phyloP scores from a whole-genome alignment of 2,888 invertebrate genomes.

The Pediacus dermestoides region DNA sequence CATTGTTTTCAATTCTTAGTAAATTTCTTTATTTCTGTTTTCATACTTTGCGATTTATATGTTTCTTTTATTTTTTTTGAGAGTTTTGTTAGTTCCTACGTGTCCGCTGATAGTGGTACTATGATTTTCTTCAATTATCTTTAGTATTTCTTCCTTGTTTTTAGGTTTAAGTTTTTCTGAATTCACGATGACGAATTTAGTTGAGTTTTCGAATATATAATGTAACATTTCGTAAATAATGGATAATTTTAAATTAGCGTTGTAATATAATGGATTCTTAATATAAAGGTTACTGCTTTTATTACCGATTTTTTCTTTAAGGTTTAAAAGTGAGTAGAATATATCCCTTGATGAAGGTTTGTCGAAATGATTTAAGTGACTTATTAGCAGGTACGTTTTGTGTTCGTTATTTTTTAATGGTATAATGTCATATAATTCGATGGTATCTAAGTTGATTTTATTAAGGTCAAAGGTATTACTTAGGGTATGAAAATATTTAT shows the following conservation, averaged over 20 bases:
- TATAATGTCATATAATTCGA: neutral
- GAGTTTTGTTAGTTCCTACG: neutral
- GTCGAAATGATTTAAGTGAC: neutral
- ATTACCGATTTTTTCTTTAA: neutral
- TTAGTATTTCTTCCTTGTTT: neutral
- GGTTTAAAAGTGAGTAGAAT: slow-evolving; percentile 1
- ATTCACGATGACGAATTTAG: neutral
- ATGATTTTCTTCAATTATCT: neutral
- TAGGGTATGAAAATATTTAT: neutral
- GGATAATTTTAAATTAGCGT: neutral
- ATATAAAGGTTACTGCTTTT: neutral
- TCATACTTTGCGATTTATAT: neutral
- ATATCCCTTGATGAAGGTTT: neutral
- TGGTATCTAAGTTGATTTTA: neutral
- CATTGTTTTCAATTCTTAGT: neutral
- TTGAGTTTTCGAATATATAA: neutral
- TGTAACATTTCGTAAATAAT: neutral
- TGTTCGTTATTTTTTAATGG: neutral
- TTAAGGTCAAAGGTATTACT: neutral
- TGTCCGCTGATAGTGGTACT: neutral
- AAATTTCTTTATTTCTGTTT: neutral
- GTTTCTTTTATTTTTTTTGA: neutral
- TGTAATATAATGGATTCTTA: neutral
- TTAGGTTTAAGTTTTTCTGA: slow-evolving; percentile 1
- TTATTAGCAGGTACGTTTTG: neutral